phyloP scores from a whole-genome alignment of 2,113 vertebrate species.

The Illadopsis cleaveri region DNA sequence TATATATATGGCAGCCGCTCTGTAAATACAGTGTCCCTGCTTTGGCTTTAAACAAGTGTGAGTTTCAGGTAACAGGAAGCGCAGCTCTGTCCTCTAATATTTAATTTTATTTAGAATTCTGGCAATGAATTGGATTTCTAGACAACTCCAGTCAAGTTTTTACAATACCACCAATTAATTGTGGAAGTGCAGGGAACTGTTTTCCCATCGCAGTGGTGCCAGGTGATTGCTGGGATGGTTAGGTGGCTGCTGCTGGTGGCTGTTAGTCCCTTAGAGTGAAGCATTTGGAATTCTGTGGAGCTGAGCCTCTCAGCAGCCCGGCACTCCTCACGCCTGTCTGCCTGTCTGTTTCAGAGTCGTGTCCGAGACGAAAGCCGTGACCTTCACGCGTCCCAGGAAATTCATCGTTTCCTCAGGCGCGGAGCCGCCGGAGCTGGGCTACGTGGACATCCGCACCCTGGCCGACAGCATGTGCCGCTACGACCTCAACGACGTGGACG shows the following conservation, averaged over 20 bases:
- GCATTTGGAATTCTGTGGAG: not conserved
- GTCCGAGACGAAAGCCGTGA: conserved; percentile 81
- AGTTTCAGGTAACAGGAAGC: not conserved
- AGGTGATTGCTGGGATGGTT: not conserved
- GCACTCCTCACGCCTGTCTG: not conserved
- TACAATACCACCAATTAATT: accelerated
- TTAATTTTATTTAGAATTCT: not conserved
- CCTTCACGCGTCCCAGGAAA: conserved; percentile 89
- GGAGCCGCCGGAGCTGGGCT: conserved; percentile 84
- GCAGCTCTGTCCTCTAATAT: not conserved
- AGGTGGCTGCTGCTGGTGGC: not conserved
- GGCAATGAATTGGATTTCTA: not conserved
- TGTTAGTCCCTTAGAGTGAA: not conserved
- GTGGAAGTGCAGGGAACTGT: not conserved
- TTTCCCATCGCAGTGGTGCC: not conserved
- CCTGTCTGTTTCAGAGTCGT: conserved; percentile 72
- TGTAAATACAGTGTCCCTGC: not conserved
- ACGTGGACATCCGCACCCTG: conserved; percentile 87
- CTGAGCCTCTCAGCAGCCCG: not conserved
- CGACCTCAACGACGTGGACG: conserved; percentile 90
- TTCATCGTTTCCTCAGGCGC: conserved; percentile 84
- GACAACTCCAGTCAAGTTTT: not conserved
- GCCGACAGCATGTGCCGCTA: conserved; percentile 90
- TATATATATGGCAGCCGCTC: not conserved
- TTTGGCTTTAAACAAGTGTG: not conserved